Base-by-base conservation (phyloP, 2,797 vertebrate genomes). In the Oreonectes daqikongensis region DNA sequence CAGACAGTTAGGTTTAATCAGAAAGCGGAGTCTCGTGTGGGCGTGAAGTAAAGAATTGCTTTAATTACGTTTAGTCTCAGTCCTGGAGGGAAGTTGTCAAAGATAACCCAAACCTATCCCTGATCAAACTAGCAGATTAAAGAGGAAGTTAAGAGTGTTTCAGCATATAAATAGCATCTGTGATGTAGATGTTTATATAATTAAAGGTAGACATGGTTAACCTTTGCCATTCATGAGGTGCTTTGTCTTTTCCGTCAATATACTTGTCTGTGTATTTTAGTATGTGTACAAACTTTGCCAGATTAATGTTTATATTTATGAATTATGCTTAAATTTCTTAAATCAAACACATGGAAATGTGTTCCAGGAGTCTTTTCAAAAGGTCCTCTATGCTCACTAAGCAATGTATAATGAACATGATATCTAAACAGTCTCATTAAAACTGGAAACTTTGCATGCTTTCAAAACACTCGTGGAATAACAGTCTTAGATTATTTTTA, bases 61-160 rank as follows among this genome's bases (percentile, higher is more conserved):
- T 68, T 78, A 83, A 84, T 81, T 84, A 77, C 59, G 69, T 77
- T 79, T 60, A 64, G 77, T 83, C 82, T 55, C 66, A 81, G 30
- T 81, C 38, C 30, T 74, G 30, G 75, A 66, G 35, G 28, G 48
- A 84, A 79, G 55, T 70, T 61, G 50, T 81, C 53, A 79, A 24
- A 83, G 69, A 82, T 79, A 84, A 78, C 69, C 73, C 50, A 61
- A 46, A 64, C 72, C 72, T 52, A 61, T 63, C 69, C 67, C 30
- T 61, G 26, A 76, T 65, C 50, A 67, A 28, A 46, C 46, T 24
- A 46, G 42, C 20, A 46, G 55, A 67, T 77, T 68, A 28, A 60
- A 15, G 17, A 59, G 14, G 18, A 20, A 35, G 40, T 57, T 65
- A 30, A 65, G 26, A 57, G 64, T 42, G 9, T 42, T 42, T 35